phyloP scores from a whole-genome alignment of 2,113 vertebrate genomes.

The Dermatemys mawii region DNA sequence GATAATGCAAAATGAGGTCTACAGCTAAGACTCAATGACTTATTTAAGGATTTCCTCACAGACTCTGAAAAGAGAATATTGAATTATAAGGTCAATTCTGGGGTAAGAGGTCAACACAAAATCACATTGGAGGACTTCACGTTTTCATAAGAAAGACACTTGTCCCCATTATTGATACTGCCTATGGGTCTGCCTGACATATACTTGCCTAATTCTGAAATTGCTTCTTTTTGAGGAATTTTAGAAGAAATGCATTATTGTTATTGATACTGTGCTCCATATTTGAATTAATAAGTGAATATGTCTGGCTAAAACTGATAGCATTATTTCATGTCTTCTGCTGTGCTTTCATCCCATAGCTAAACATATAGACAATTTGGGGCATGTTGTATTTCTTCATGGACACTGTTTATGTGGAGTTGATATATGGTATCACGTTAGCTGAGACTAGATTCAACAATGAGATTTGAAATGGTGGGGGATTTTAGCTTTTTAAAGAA shows the following conservation, averaged over 20 bases:
- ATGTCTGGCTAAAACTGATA: neutral
- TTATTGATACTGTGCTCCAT: neutral
- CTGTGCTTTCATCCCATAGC: neutral
- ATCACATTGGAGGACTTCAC: neutral
- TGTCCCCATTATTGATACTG: neutral
- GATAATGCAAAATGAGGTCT: neutral
- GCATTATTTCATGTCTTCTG: neutral
- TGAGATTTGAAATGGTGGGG: neutral
- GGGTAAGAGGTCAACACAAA: neutral
- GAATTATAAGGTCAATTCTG: neutral
- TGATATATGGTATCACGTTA: neutral
- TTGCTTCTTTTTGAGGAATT: neutral
- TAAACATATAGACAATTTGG: neutral
- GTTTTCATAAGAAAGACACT: neutral
- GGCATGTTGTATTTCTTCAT: neutral
- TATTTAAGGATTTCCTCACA: neutral
- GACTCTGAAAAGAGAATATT: neutral
- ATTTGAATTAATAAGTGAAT: neutral
- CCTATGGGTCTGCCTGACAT: neutral
- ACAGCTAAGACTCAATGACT: neutral
- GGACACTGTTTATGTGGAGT: neutral
- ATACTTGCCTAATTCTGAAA: accelerated
- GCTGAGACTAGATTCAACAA: neutral
- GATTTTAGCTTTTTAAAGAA: neutral
- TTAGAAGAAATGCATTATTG: neutral